phyloP scores from a whole-genome alignment of 1,140 invertebrate species.

The Drosophila persimilis region DNA sequence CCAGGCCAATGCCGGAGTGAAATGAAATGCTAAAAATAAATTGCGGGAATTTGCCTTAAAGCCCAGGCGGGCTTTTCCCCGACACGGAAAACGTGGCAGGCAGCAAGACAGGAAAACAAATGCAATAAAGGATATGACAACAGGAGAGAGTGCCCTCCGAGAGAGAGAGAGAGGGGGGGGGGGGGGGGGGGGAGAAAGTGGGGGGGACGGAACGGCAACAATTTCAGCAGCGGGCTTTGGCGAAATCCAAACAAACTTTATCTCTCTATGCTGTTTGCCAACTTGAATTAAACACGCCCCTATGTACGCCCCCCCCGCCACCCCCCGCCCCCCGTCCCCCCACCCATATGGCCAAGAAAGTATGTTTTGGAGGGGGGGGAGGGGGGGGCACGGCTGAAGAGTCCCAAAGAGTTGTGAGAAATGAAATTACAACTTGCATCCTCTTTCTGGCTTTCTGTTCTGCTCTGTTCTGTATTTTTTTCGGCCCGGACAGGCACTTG shows the following conservation, averaged over 20 bases:
- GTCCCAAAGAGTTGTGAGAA: conserved; percentile 59
- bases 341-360: conserved; percentile 24
- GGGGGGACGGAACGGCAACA: conserved; percentile 29
- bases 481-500: conserved; percentile 34
- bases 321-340: background rate
- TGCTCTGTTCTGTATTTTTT: conserved; percentile 1
- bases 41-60: background rate
- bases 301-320: conserved; percentile 17
- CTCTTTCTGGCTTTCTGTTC: conserved; percentile 17
- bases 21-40: conserved; percentile 18
- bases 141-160: background rate
- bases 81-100: background rate
- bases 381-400: background rate
- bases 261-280: conserved; percentile 74
- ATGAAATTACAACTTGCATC: conserved; percentile 79
- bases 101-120: conserved; percentile 48
- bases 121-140: conserved; percentile 71
- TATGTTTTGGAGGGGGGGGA: background rate
- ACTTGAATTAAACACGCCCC: conserved; percentile 72
- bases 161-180: conserved; percentile 1
- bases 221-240: conserved; percentile 37
- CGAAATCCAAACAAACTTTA: conserved; percentile 77
- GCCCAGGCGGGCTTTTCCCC: background rate
- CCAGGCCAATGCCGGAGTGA: conserved; percentile 6
- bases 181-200: conserved; percentile 16